Base-by-base conservation (phyloP, 2,888 invertebrate genomes). In the Achlya flavicornis region DNA sequence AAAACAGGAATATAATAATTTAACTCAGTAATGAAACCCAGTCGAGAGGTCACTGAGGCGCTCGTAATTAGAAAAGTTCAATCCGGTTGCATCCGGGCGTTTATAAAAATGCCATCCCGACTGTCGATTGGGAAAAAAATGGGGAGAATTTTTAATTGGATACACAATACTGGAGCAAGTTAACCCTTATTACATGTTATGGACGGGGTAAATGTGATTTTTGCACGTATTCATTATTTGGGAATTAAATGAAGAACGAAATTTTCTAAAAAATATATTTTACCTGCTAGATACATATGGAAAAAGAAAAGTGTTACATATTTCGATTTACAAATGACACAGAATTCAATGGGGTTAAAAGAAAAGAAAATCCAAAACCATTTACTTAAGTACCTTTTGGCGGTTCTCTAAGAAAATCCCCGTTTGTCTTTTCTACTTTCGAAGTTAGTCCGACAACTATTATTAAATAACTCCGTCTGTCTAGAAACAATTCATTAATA, bases 51-150 rank as follows among this genome's bases (percentile, higher is more conserved):
- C 53, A 53, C 53, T 10, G 53, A 53, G 53, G 53, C 53, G 53
- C 53, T 59, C 72, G 75, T 88, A 87, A 89, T 89, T 88, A 89
- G 85, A 88, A 89, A 89, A 89, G 81, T 88, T 88, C 69, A 73
- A 75, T 67, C 68, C 70, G 64, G 62, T 62, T 66, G 65, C 68
- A 61, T 62, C 62, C 61, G 63, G 68, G 53, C 70, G 76, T 76
- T 77, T 73, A 74, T 81, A 80, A 83, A 87, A 85, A 82, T 81
- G 75, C 75, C 80, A 81, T 79, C 78, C 71, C 67, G 63, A 66
- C 67, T 71, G 68, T 60, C 74, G 73, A 75, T 75, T 43, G 41
- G 60, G 16, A 16, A 53, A 53, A 26, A 53, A 53, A 53, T 43
- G 4, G 77, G 75, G 78, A 73, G 73, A 79, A 78, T 71, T 81